These are phyloP conservation scores for Ellobius talpinus DNA, from an alignment of 2,113 vertebrate species.

Conservation along the genomic window DNA sequence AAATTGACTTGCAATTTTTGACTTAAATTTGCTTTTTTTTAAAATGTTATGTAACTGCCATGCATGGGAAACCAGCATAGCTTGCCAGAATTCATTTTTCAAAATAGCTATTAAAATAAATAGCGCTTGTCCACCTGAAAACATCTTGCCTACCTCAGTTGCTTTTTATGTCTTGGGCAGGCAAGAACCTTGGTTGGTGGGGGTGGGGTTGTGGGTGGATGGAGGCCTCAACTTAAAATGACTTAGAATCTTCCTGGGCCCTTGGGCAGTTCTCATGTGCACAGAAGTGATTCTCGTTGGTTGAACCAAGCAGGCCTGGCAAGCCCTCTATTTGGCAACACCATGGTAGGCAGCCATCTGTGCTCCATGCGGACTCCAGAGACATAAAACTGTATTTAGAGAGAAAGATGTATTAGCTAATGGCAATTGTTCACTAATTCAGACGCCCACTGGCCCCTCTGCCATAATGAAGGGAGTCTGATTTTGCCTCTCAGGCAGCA, in stretches of 20 bases:
- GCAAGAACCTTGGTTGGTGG: conserved; percentile 1
- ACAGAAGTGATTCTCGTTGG: conserved; percentile 52
- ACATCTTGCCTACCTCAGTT: conserved; percentile 61
- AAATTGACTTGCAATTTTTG: conserved; percentile 57
- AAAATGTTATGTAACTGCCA: conserved; percentile 71
- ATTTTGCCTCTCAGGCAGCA: background rate
- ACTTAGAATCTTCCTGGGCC: conserved; percentile 33
- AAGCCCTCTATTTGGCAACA: conserved; percentile 79
- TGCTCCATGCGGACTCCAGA: conserved; percentile 36
- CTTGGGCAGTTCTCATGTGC: conserved; percentile 1
- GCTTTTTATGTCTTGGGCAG: conserved; percentile 55
- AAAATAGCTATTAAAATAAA: conserved; percentile 71
- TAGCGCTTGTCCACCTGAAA: conserved; percentile 71
- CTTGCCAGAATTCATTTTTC: conserved; percentile 73
- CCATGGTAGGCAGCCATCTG: conserved; percentile 77
- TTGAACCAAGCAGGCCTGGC: conserved; percentile 62
- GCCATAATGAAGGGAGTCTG: background rate
- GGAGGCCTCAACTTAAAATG: background rate
- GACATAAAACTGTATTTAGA: conserved; percentile 58
- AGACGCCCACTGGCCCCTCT: conserved; percentile 22
- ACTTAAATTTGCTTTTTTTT: conserved; percentile 69
- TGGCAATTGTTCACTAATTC: conserved; percentile 58
- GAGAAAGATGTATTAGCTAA: conserved; percentile 54
- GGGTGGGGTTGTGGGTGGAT: accelerated
- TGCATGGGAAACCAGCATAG: conserved; percentile 28